Conservation (phyloP, 1,140 invertebrate species). For the Oncopodura yosiiana region DNA sequence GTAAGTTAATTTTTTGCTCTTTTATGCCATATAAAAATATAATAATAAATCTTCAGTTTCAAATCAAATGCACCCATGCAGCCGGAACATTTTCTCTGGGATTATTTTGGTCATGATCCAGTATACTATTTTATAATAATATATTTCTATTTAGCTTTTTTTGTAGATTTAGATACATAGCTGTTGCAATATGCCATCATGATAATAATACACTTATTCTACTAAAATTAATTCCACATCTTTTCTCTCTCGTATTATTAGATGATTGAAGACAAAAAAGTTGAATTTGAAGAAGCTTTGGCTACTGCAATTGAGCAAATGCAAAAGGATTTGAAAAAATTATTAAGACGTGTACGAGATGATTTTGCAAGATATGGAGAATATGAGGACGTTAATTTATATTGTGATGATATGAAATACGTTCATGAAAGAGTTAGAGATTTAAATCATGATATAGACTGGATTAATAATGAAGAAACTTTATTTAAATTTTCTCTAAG, state of each 20-base stretch:
- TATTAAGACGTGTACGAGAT: conserved; percentile 52
- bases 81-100: conserved; percentile 30
- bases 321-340: conserved; percentile 55
- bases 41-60: no score
- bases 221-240: neutral
- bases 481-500: conserved; percentile 69
- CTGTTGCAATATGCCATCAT: no score
- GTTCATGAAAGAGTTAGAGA: conserved; percentile 62
- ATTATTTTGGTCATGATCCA: conserved; percentile 26
- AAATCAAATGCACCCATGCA: no score
- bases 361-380: conserved; percentile 40
- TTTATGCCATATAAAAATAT: no score
- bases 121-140: conserved; percentile 11
- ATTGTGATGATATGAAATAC: conserved; percentile 51
- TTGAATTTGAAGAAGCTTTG: conserved; percentile 65
- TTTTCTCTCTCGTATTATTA: conserved; percentile 27
- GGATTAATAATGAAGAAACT: conserved; percentile 82
- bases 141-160: neutral
- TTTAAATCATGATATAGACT: conserved; percentile 59
- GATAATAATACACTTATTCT: neutral
- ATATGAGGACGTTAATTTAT: conserved; percentile 44
- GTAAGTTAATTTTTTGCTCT: no score
- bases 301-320: conserved; percentile 56
- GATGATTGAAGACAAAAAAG: conserved; percentile 68
- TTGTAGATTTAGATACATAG: neutral